Evolutionary conservation across 2,797 vertebrate species (phyloP), one percentile per base, ranked within the genome.

Genomic region (Acanthurus tractus): DNA sequence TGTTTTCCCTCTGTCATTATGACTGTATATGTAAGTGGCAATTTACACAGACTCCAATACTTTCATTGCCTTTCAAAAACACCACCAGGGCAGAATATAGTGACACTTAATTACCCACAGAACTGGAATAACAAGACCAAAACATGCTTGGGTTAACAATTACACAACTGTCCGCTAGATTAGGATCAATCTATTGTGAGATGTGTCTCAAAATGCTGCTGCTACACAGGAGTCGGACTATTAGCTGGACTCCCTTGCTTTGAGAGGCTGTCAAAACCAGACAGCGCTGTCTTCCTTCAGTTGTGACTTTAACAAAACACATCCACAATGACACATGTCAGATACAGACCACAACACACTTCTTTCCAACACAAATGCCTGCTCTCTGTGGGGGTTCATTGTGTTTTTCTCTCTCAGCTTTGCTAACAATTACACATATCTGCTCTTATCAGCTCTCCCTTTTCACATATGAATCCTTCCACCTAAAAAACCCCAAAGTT

Each of bases 251-350:
- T 15, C 54, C 65, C 22, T 70, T 76, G 66, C 78, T 84, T 88
- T 77, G 71, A 91, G 68, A 83, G 82, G 82, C 91, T 93, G 94
- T 95, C 95, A 95, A 70, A 84, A 72, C 80, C 94, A 95, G 92
- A 85, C 86, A 62, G 57, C 65, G 23, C 58, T 85, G 36, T 78
- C 84, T 81, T 76, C 71, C 84, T 63, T 2, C 2, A 72, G 88
- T 79, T 82, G 78, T 68, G 77, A 70, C 81, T 67, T 52, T 2
- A 75, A 84, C 66, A 80, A 86, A 86, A 91, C 83, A 77, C 75
- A 74, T 36, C 74, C 66, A 91, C 78, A 89, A 78, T 85, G 88
- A 89, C 69, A 94, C 83, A 93, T 93, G 94, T 72, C 94, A 94
- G 79, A 89, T 46, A 79, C 94, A 96, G 92, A 82, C 87, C 36